phyloP scores from a whole-genome alignment of 2,797 vertebrate genomes.

The Melanotaenia parkinsoni region DNA sequence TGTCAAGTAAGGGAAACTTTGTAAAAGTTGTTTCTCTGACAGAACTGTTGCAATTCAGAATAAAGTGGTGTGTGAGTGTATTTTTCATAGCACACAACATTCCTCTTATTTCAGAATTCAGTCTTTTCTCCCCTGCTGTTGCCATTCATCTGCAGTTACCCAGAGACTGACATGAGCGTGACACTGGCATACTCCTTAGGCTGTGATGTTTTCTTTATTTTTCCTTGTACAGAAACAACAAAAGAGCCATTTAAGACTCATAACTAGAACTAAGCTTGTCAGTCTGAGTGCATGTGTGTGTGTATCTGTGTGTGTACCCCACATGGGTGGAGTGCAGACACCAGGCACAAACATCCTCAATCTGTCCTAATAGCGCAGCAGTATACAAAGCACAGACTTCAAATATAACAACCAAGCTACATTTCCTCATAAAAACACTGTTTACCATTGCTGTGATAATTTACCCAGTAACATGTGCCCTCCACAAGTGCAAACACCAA shows the following conservation, averaged over 20 bases:
- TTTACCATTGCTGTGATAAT: conserved; percentile 82
- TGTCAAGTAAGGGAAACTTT: neutral
- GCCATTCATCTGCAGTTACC: conserved; percentile 68
- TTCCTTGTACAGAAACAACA: conserved; percentile 67
- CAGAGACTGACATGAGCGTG: conserved; percentile 68
- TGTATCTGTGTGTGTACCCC: conserved; percentile 56
- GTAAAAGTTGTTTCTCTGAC: conserved; percentile 1
- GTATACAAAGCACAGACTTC: conserved; percentile 73
- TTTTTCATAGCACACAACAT: conserved; percentile 36
- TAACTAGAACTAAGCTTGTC: conserved; percentile 65
- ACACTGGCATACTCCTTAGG: conserved; percentile 63
- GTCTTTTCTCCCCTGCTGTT: conserved; percentile 62
- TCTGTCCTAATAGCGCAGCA: conserved; percentile 78
- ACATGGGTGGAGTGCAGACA: conserved; percentile 77
- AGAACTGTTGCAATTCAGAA: neutral
- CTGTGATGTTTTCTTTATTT: conserved; percentile 59
- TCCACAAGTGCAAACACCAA: conserved; percentile 78
- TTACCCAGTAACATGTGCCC: conserved; percentile 82
- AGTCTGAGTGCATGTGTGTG: conserved; percentile 36
- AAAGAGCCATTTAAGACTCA: conserved; percentile 69
- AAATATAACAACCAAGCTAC: conserved; percentile 69
- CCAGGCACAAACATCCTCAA: conserved; percentile 82
- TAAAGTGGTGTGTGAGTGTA: neutral
- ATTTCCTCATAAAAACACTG: conserved; percentile 78
- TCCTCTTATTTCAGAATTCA: conserved; percentile 39